Evolutionary conservation across 53 echinoderm and acorn worm species (phyloP).

Genomic region (Antedon mediterranea): DNA sequence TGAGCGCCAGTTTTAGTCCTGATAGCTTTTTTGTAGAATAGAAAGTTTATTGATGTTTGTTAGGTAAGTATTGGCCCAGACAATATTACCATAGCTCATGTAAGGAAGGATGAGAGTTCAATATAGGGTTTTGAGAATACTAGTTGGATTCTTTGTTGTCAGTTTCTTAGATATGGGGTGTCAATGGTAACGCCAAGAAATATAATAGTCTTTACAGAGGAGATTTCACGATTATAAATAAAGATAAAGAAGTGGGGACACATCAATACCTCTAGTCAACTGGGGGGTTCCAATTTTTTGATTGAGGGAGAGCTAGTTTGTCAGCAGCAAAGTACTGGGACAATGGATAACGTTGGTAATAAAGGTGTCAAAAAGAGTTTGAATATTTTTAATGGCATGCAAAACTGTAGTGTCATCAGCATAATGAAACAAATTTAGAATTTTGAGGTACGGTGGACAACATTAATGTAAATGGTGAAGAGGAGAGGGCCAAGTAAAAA

Average conservation of each 20-base stretch:
- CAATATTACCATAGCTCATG: too few relatives aligned
- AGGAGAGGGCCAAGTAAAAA: slow-evolving; percentile 5
- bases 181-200: not conserved
- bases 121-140: too few relatives aligned
- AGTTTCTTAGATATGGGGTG: not conserved
- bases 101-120: too few relatives aligned
- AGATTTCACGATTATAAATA: not conserved
- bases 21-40: too few relatives aligned
- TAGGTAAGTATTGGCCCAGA: too few relatives aligned
- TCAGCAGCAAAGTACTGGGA: slow-evolving; percentile 12
- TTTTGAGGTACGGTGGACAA: too few relatives aligned
- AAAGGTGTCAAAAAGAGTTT: slow-evolving; percentile 1
- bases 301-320: not conserved
- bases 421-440: not conserved
- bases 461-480: not conserved
- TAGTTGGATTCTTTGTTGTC: not conserved
- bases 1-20: too few relatives aligned
- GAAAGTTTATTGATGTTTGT: too few relatives aligned
- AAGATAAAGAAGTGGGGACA: not conserved
- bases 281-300: not conserved
- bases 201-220: not conserved
- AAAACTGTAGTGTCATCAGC: slow-evolving; percentile 13
- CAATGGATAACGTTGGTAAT: not conserved
- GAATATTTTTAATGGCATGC: not conserved
- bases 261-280: not conserved